Percentiles rank a stretch among this genome's conserved stretches.
phyloP scores from a whole-genome alignment of 2,113 vertebrate genomes.

The Mus pahari region DNA sequence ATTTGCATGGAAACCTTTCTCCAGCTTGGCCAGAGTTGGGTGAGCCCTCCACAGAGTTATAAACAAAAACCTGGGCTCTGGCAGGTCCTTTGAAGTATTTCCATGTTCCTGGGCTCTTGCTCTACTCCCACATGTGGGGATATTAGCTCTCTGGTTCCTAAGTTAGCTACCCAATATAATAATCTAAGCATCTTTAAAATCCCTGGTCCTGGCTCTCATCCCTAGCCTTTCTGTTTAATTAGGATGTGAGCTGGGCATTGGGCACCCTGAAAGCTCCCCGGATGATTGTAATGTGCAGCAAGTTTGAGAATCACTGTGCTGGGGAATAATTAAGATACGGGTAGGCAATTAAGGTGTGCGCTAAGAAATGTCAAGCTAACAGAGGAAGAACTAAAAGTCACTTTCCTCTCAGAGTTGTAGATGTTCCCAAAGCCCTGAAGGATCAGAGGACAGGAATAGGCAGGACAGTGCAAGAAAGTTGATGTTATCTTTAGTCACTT shows the following conservation, averaged over 20 bases:
- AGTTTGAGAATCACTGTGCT: neutral
- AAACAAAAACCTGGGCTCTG: neutral
- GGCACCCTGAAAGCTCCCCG: conserved; percentile 2
- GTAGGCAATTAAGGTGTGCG: neutral
- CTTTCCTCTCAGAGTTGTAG: neutral
- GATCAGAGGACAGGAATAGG: neutral
- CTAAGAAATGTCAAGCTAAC: conserved; percentile 30
- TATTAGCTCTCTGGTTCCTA: neutral
- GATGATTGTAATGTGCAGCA: neutral
- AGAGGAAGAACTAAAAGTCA: neutral
- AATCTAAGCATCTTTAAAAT: neutral
- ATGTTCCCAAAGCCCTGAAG: neutral
- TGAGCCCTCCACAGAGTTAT: neutral
- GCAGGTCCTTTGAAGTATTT: neutral
- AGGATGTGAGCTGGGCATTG: neutral
- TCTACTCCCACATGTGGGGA: neutral
- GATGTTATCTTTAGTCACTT: neutral
- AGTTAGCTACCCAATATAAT: neutral
- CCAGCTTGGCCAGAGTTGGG: neutral
- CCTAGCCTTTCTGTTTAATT: conserved; percentile 10
- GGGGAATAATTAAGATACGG: neutral
- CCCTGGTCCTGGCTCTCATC: neutral
- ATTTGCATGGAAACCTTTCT: neutral
- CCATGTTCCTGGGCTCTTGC: neutral
- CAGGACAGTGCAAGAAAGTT: neutral